Base-by-base conservation (phyloP, 53 echinoderm and acorn worm species). In the Holothuria leucospilota region DNA sequence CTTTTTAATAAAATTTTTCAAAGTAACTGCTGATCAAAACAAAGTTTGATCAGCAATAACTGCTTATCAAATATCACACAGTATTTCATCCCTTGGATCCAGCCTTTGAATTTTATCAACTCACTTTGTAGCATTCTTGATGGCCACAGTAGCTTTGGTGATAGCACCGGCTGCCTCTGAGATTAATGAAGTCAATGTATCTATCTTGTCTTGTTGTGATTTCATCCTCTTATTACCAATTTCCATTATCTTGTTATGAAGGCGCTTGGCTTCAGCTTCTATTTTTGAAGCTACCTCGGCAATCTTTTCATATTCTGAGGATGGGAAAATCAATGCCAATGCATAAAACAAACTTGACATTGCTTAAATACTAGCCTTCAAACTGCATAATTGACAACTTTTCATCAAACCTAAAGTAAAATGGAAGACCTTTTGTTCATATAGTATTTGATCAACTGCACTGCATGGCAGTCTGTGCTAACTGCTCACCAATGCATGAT, bases 191-290 rank as follows among this genome's bases (percentile, higher is more conserved):
- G 89, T 96, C 82, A 95, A 62, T 49, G 89, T 84, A 53, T 96
- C 94, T 24, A 96, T 82, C 53, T 90, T 95, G 30, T 93, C 85
- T 82, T 96, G 97, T 77, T 96, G 97, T 6, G 88, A 82, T 41
- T 96, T 96, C 93, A 96, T 90, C 89, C 93, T 94, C 16, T 72
- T 88, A 56, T 89, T 94, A 0, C 97, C 97, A 11, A 96, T 95
- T 86, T 96, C 97, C 94, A 96, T 96, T 83, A 96, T 96, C 94
- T 93, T 86, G 34, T 91, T 89, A 61, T 96, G 97, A 10, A 96
- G 91, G 13, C 77, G 88, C 85, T 96, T 94, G 39, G 93, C 92
- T 61, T 96, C 93, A 13, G 91, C 88, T 75, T 96, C 97, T 1
- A 96, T 88, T 85, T 94, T 89, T 38, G 91, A 75, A 9, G 91